Conservation (phyloP, 2,113 vertebrate genomes). For the Tetrao urogallus region DNA sequence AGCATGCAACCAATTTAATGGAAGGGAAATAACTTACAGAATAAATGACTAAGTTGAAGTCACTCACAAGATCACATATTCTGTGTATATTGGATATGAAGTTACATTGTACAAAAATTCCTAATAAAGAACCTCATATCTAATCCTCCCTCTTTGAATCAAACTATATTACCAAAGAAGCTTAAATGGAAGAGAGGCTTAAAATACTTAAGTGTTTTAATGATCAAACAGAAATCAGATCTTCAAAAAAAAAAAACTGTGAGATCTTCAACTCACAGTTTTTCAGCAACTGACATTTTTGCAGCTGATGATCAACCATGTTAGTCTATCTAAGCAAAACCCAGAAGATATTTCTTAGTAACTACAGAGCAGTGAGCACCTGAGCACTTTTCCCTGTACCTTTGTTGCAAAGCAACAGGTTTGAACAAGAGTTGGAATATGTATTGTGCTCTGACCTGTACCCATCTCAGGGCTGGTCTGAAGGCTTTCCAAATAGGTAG, state of each 20-base stretch:
- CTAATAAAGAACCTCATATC: not conserved
- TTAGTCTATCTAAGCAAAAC: not conserved
- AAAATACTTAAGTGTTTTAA: not conserved
- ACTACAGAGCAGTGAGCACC: not conserved
- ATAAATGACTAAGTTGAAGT: not conserved
- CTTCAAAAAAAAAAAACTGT: too few species aligned
- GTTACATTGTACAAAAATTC: not conserved
- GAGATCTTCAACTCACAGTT: not conserved
- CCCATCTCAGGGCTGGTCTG: not conserved
- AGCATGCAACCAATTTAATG: not conserved
- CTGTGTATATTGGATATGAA: fast-evolving
- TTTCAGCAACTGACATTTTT: not conserved
- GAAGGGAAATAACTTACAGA: not conserved
- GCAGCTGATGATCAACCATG: not conserved
- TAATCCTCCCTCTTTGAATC: not conserved
- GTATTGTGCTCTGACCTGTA: fast-evolving
- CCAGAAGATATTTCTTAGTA: not conserved
- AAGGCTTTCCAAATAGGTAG: not conserved
- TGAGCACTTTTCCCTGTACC: not conserved
- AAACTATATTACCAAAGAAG: not conserved
- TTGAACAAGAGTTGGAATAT: not conserved
- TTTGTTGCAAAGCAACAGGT: not conserved
- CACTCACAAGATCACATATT: not conserved
- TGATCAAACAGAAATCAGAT: not conserved
- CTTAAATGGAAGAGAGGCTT: not conserved